Evolutionary conservation across 2,113 vertebrate genomes (phyloP).

Genomic region (Phylloscopus trochiloides): DNA sequence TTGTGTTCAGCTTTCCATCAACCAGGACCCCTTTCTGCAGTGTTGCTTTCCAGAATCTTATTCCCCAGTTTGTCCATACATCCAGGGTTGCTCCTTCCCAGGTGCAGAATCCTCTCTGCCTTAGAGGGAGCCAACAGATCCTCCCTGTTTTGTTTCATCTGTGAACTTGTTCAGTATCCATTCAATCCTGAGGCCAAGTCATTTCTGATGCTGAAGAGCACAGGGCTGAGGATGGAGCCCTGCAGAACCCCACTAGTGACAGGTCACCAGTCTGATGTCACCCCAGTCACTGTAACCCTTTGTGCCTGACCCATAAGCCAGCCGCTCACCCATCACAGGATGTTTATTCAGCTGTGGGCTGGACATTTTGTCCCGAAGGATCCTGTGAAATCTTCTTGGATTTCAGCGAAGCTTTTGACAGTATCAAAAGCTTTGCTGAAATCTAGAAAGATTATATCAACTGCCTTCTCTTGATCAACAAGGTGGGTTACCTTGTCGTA

Average conservation of each 20-base stretch:
- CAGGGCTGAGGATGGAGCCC: background rate
- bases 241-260: background rate
- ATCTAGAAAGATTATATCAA: background rate
- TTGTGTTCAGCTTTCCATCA: accelerated
- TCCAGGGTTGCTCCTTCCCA: background rate
- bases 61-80: background rate
- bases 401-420: too few species aligned
- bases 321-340: background rate
- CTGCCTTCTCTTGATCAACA: background rate
- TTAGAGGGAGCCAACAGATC: background rate
- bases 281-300: background rate
- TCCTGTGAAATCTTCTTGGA: background rate
- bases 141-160: background rate
- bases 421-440: background rate
- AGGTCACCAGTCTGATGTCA: background rate
- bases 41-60: background rate
- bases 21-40: background rate
- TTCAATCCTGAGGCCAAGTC: accelerated
- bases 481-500: background rate
- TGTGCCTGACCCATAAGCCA: accelerated
- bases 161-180: background rate
- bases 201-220: background rate
- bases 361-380: background rate
- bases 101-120: background rate
- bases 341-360: background rate